These are phyloP conservation scores for Oryzias sinensis DNA, from an alignment of 2,797 vertebrate genomes.

Conservation along the genomic window DNA sequence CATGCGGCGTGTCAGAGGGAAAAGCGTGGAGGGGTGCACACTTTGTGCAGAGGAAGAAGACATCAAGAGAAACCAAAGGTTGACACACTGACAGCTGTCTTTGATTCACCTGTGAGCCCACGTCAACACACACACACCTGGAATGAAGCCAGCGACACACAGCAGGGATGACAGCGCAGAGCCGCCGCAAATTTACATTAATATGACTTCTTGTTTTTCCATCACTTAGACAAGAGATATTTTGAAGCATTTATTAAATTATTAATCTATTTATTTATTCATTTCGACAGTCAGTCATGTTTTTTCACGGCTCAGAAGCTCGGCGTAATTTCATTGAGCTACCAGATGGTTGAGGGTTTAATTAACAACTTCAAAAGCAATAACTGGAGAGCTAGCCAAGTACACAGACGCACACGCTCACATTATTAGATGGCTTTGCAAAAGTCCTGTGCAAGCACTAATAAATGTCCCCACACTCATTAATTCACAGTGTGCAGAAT, in stretches of 20 bases:
- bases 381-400: constrained; percentile 68
- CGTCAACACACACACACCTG: constrained; percentile 14
- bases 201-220: constrained; percentile 59
- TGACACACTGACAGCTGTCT: constrained; percentile 63
- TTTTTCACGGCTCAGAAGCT: constrained; percentile 68
- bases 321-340: constrained; percentile 71
- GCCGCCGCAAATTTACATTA: constrained; percentile 49
- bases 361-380: constrained; percentile 78
- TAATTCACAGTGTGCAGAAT: constrained; percentile 37
- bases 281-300: constrained; percentile 62
- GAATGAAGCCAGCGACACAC: constrained; percentile 20
- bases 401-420: constrained; percentile 18
- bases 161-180: constrained; percentile 36
- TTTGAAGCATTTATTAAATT: constrained; percentile 66
- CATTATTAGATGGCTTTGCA: constrained; percentile 36
- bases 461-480: constrained; percentile 39
- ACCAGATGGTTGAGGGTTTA: constrained; percentile 78
- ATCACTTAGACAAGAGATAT: constrained; percentile 62
- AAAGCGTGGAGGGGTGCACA: constrained; percentile 3
- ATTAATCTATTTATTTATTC: constrained; percentile 69
- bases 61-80: constrained; percentile 54
- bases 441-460: constrained; percentile 43
- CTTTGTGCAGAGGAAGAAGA: constrained; percentile 30
- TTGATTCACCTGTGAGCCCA: constrained; percentile 57
- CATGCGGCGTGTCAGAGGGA: constrained; percentile 8